Evolutionary conservation across 2,888 invertebrate species (phyloP), one percentile per base, ranked within the genome.

Genomic region (Andricus quercusramuli): DNA sequence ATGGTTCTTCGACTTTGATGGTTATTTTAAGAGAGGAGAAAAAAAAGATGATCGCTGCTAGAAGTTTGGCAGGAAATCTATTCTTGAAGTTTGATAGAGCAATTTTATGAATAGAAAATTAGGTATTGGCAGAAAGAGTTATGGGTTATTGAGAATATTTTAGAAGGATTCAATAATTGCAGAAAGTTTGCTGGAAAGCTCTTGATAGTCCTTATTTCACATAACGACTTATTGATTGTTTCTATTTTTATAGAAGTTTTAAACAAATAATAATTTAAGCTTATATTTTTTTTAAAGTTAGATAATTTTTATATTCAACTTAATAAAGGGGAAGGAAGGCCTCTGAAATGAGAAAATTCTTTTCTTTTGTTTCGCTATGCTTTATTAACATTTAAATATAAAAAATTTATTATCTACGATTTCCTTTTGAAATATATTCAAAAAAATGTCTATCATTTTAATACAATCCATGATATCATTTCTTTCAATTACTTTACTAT

Each of bases 31-130:
- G 11, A 59, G 11, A 59, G 22, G 3, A 22, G n/a, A 59, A 59
- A 22, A 56, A 59, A 59, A 59, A 8, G 56, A 56, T 56, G 56
- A 56, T 56, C n/a, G n/a, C 56, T 56, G 56, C 56, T 56, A 11
- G n/a, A n/a, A 56, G 9, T 56, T 8, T 56, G n/a, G 56, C 3
- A n/a, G 56, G 9, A 56, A n/a, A 9, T n/a, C 3, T n/a, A n/a
- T 56, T 56, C n/a, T 62, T 25, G 62, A 25, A 64, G 25, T 25
- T 64, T 25, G 25, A 29, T 64, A 8, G 8, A 64, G 29, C 17
- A 64, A 64, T 64, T 64, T 29, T 64, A 29, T 64, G 64, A 64
- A 64, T 64, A 29, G 29, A 25, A 64, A 29, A 64, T 64, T 64
- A 64, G 64, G 6, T 17, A 64, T 64, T 29, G 17, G 17, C 5